Evolutionary conservation across 2,113 vertebrate species (phyloP).

Genomic region (Drymodes brunneopygia): DNA sequence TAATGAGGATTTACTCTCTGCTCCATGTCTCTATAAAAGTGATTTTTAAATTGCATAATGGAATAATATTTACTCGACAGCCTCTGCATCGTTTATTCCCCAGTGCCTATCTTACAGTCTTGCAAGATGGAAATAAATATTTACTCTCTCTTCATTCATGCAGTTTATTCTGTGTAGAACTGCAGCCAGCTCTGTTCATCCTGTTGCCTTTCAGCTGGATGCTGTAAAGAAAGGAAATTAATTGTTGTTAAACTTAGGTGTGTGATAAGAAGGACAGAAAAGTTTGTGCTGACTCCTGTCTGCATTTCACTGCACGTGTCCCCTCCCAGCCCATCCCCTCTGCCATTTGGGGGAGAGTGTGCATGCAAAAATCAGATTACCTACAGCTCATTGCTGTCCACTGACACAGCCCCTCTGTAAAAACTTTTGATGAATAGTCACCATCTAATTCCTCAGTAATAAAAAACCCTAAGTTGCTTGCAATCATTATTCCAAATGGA

Average conservation of each 20-base stretch:
- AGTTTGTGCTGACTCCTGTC: neutral
- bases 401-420: constrained; percentile 37
- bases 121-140: neutral
- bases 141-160: neutral
- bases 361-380: neutral
- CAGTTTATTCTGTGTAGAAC: neutral
- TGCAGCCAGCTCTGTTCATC: neutral
- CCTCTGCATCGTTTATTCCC: neutral
- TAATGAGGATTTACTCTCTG: neutral
- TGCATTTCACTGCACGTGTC: neutral
- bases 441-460: constrained; percentile 55
- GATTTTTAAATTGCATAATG: neutral
- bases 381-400: constrained; percentile 33
- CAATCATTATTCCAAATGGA: constrained; percentile 78
- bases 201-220: neutral
- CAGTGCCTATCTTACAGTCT: neutral
- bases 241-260: neutral
- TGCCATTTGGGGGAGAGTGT: neutral
- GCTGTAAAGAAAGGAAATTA: neutral
- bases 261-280: neutral
- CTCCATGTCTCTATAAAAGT: neutral
- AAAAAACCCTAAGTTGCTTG: constrained; percentile 53
- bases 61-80: neutral
- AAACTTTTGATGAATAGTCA: constrained; percentile 68
- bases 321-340: neutral